phyloP scores from a whole-genome alignment of 1,140 invertebrate genomes.

The Caenorhabditis brenneri region DNA sequence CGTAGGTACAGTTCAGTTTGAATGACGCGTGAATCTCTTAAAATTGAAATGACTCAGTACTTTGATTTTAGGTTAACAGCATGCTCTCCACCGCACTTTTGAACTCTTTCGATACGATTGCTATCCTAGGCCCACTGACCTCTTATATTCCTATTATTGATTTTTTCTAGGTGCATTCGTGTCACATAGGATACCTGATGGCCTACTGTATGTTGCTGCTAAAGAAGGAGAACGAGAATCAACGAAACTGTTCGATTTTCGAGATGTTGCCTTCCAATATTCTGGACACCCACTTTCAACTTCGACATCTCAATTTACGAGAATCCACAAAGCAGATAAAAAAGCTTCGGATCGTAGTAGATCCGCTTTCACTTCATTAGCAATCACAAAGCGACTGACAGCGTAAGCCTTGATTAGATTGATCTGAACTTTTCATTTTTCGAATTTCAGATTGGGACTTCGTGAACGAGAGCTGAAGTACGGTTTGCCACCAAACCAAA shows the following conservation, averaged over 20 bases:
- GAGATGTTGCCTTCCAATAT: slow-evolving; percentile 43
- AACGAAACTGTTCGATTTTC: slow-evolving; percentile 39
- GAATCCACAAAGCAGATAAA: slow-evolving; percentile 52
- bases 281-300: slow-evolving; percentile 50
- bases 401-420: slow-evolving; percentile 9
- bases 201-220: slow-evolving; percentile 50
- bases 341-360: slow-evolving; percentile 47
- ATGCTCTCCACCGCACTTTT: too few species aligned
- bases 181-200: slow-evolving; percentile 46
- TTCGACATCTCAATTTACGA: slow-evolving; percentile 48
- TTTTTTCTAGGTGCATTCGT: slow-evolving; percentile 42
- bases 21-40: too few species aligned
- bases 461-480: slow-evolving; percentile 54
- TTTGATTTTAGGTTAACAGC: too few species aligned
- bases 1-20: too few species aligned
- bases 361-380: slow-evolving; percentile 53
- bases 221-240: slow-evolving; percentile 52
- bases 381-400: slow-evolving; percentile 54
- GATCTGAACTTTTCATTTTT: neutral
- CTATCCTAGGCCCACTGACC: neutral
- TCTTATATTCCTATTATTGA: slow-evolving; percentile 27
- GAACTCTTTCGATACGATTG: too few species aligned
- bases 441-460: slow-evolving; percentile 53
- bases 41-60: too few species aligned
- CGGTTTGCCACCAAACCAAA: slow-evolving; percentile 48